A percentile compares a stretch with the other conserved stretches of the same genome.
Conservation (phyloP, 2,113 vertebrate species). For the Lathamus discolor region DNA sequence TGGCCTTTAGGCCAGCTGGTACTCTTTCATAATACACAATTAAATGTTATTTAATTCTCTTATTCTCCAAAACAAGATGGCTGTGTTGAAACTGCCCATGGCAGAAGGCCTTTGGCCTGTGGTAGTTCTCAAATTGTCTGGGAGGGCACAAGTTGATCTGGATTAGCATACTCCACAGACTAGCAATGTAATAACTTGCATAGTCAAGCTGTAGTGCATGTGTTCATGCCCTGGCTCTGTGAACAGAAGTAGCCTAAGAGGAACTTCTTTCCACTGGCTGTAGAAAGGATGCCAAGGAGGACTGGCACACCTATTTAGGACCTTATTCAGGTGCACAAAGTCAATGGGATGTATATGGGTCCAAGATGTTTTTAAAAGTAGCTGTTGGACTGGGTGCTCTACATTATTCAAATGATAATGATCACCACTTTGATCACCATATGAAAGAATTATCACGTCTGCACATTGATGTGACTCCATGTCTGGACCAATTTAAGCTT, state of each 20-base stretch:
- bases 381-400: neutral
- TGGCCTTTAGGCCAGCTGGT: neutral
- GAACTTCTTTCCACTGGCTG: neutral
- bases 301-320: neutral
- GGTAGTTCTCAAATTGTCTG: neutral
- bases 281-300: neutral
- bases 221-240: neutral
- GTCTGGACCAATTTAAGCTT: neutral
- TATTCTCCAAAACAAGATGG: neutral
- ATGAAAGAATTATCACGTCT: neutral
- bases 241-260: neutral
- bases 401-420: neutral
- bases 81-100: neutral
- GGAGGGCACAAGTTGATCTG: neutral
- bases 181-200: neutral
- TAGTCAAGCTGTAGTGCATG: neutral
- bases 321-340: neutral
- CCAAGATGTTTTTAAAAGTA: neutral
- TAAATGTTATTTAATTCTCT: neutral
- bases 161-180: neutral
- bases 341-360: neutral
- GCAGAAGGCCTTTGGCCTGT: neutral
- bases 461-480: neutral
- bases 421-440: neutral
- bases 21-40: neutral